These are phyloP conservation scores for Macrocentrus cingulum DNA, from an alignment of 1,140 invertebrate species.

Conservation along the genomic window DNA sequence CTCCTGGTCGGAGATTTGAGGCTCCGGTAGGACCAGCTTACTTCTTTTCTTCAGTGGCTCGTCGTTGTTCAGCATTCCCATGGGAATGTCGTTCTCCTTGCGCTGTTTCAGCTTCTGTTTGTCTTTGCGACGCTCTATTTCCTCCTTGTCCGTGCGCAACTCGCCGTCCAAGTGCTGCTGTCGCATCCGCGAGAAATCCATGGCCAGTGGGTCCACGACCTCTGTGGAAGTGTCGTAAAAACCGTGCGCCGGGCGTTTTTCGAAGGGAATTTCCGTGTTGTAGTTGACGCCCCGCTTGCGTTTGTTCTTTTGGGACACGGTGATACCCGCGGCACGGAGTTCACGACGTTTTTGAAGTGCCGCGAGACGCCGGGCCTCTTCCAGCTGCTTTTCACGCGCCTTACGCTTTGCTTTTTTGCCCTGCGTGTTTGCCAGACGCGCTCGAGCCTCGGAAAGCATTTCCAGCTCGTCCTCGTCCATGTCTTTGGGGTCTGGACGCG, in stretches of 20 bases:
- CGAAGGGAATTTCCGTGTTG: conserved; percentile 97
- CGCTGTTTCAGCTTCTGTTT: conserved; percentile 91
- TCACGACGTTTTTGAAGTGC: conserved; percentile 96
- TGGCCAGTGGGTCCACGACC: conserved; percentile 81
- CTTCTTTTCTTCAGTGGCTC: conserved; percentile 92
- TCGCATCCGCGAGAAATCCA: conserved; percentile 85
- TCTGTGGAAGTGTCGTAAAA: conserved; percentile 95
- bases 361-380: conserved; percentile 94
- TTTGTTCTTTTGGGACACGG: conserved; percentile 72
- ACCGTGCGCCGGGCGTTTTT: conserved; percentile 87
- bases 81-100: conserved; percentile 95
- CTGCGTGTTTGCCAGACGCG: conserved; percentile 97
- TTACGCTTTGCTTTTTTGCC: conserved; percentile 99
- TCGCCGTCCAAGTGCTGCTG: conserved; percentile 95
- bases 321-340: conserved; percentile 96
- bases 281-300: conserved; percentile 92
- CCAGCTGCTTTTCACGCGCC: conserved; percentile 97
- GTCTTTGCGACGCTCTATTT: conserved; percentile 84
- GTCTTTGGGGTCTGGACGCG: conserved; percentile 98
- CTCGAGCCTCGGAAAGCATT: conserved; percentile 98
- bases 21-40: conserved; percentile 93
- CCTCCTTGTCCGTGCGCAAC: conserved; percentile 84
- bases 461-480: conserved; percentile 99
- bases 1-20: conserved; percentile 93
- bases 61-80: conserved; percentile 84